Evolutionary conservation across 2,797 vertebrate species (phyloP), one percentile per base, ranked within the genome.

Genomic region (Premnoplex brunnescens): DNA sequence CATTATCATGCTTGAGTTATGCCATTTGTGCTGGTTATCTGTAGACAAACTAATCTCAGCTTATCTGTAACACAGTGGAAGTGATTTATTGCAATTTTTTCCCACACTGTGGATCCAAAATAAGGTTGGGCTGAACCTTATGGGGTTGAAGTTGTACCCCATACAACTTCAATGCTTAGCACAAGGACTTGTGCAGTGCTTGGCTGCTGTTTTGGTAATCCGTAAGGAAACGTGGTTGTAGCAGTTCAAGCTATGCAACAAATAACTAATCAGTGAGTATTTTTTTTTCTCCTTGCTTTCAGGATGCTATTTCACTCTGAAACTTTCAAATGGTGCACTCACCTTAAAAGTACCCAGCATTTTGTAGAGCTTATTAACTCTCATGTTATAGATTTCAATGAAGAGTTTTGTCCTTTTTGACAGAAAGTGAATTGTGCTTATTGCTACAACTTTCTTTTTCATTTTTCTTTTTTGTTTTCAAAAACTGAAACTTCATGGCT

Each of bases 111-210:
- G 27, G 10, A 36, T 77, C 54, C 28, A 44, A 62, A 89, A 27
- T 6, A 15, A 56, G 6, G 2, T 41, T 49, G 18, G 20, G 15
- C n/a, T n/a, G n/a, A n/a, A n/a, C n/a, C n/a, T n/a, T n/a, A n/a
- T n/a, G n/a, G n/a, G n/a, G n/a, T n/a, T n/a, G n/a, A n/a, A n/a
- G n/a, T n/a, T n/a, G 19, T 44, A 14, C 26, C 18, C 12, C 0
- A 2, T 1, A 26, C 0, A 4, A 10, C 48, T 67, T 4, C 30
- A 37, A 0, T 14, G 46, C 46, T 21, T 49, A 15, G 13, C 9
- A 36, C 39, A 48, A 7, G 48, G 41, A 17, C 2, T 49, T 79
- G 10, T 28, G 34, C 32, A 27, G 11, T 37, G 14, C 43, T 52
- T 73, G 34, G 22, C 59, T 56, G 14, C 26, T 5, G 7, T 34